Evolutionary conservation across 1,140 invertebrate genomes (phyloP).

Genomic region (Drosophila pruinosa): DNA sequence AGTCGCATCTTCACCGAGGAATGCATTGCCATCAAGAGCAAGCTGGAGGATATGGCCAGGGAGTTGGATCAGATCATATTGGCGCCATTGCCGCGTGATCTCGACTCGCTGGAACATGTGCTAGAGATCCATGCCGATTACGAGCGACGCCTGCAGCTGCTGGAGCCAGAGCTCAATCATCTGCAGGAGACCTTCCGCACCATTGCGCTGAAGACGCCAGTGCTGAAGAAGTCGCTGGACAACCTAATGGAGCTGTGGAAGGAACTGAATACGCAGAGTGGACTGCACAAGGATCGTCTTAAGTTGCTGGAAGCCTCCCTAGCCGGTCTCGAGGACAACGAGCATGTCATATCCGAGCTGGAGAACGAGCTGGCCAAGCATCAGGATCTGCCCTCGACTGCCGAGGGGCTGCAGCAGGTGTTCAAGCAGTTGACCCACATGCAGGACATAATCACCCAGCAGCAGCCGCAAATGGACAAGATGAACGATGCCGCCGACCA

Average conservation of each 20-base stretch:
- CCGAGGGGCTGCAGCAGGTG: slow-evolving; percentile 89
- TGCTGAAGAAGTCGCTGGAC: slow-evolving; percentile 94
- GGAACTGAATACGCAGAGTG: slow-evolving; percentile 82
- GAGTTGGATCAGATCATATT: slow-evolving; percentile 91
- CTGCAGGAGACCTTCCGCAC: slow-evolving; percentile 92
- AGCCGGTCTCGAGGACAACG: slow-evolving; percentile 94
- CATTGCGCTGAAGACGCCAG: slow-evolving; percentile 93
- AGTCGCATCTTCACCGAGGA: slow-evolving; percentile 93
- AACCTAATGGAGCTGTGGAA: slow-evolving; percentile 96
- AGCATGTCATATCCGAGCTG: slow-evolving; percentile 93
- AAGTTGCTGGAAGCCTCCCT: slow-evolving; percentile 96
- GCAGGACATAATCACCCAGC: slow-evolving; percentile 91
- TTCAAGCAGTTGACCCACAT: slow-evolving; percentile 84
- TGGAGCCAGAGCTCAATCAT: slow-evolving; percentile 92
- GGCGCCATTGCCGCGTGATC: slow-evolving; percentile 91
- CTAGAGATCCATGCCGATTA: slow-evolving; percentile 95
- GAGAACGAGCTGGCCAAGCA: slow-evolving; percentile 94
- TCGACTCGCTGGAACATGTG: slow-evolving; percentile 93
- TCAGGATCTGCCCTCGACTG: slow-evolving; percentile 91
- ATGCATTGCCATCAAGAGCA: slow-evolving; percentile 90
- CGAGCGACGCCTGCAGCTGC: slow-evolving; percentile 88
- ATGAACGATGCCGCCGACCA: slow-evolving; percentile 95
- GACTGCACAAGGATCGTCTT: slow-evolving; percentile 84
- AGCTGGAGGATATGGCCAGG: slow-evolving; percentile 93
- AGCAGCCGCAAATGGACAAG: slow-evolving; percentile 94